These are phyloP conservation scores for Malurus leucopterus DNA, from an alignment of 2,797 vertebrate genomes.

Conservation along the genomic window DNA sequence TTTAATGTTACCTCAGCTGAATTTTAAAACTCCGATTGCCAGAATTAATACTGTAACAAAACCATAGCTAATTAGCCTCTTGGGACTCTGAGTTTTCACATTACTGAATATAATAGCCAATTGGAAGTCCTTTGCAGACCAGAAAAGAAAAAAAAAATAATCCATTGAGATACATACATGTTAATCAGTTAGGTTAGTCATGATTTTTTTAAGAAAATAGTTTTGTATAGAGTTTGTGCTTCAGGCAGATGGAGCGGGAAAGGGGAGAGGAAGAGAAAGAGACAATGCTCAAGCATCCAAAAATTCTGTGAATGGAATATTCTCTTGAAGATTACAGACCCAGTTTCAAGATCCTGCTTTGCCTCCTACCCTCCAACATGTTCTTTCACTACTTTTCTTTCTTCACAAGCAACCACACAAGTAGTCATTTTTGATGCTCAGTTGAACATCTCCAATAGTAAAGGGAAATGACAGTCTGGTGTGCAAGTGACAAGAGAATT, in stretches of 20 bases:
- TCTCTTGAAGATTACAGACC: not conserved
- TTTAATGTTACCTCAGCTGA: not conserved
- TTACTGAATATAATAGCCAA: conserved; percentile 5
- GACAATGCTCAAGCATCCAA: not conserved
- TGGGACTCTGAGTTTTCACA: not conserved
- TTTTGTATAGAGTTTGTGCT: not conserved
- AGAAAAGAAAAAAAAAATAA: not conserved
- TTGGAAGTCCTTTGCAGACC: not conserved
- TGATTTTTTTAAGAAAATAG: not conserved
- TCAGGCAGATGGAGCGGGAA: not conserved
- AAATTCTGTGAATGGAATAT: not conserved
- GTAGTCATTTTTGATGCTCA: not conserved
- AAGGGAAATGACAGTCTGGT: not conserved
- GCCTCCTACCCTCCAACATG: not conserved
- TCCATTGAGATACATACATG: not conserved
- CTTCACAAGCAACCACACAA: not conserved
- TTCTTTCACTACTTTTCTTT: not conserved
- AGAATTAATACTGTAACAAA: conserved; percentile 34
- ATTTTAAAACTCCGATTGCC: conserved; percentile 6
- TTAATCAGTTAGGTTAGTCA: not conserved
- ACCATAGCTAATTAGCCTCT: not conserved
- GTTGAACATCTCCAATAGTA: not conserved
- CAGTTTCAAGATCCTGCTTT: not conserved
- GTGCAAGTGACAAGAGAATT: conserved; percentile 19
- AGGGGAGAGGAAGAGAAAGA: not conserved